Conservation (phyloP, 2,113 vertebrate species). For the Amphilophus citrinellus region DNA sequence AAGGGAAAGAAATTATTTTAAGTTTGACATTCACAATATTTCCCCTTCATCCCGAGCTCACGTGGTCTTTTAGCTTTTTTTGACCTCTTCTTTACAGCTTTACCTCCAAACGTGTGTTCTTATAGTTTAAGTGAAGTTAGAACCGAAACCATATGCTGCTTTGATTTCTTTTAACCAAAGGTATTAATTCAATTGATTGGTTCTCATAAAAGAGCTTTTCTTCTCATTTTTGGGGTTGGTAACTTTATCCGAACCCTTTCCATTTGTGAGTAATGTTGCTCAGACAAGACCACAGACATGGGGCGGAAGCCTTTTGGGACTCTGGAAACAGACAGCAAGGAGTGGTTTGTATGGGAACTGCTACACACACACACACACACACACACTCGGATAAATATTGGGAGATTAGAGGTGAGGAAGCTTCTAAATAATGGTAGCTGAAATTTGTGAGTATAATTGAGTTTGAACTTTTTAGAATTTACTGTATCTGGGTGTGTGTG, state of each 20-base stretch:
- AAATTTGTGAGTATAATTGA: neutral
- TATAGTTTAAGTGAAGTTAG: neutral
- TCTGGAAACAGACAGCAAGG: slow-evolving; percentile 12
- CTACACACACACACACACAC: neutral
- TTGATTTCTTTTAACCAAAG: neutral
- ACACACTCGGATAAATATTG: neutral
- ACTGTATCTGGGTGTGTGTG: too few relatives aligned
- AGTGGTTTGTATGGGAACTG: slow-evolving; percentile 19
- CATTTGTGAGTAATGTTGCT: slow-evolving; percentile 48
- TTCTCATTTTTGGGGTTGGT: neutral
- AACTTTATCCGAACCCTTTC: slow-evolving; percentile 34
- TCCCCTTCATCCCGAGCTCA: neutral
- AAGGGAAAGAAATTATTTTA: neutral
- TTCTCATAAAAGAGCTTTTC: neutral
- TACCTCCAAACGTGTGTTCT: neutral
- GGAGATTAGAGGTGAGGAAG: neutral
- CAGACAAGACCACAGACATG: slow-evolving; percentile 30
- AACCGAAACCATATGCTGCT: too few relatives aligned
- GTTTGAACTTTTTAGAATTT: neutral
- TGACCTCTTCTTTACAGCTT: too few relatives aligned
- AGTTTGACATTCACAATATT: neutral
- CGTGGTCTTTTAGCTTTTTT: too few relatives aligned
- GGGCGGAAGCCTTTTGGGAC: neutral
- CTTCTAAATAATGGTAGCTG: neutral
- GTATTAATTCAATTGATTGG: neutral